These are phyloP conservation scores for Hozukius guyotensis DNA, from an alignment of 2,797 vertebrate genomes.

Conservation along the genomic window DNA sequence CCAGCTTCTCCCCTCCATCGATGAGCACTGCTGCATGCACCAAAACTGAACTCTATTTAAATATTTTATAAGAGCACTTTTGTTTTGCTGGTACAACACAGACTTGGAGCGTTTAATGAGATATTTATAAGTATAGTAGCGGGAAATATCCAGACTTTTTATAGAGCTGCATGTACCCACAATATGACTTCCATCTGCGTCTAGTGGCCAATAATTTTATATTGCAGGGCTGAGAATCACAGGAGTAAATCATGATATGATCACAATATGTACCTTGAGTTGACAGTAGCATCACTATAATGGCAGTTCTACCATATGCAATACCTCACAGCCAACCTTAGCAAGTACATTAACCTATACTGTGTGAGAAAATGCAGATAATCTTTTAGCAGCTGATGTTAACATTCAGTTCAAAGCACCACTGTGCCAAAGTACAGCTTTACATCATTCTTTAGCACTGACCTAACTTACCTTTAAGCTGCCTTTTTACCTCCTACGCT, in stretches of 20 bases:
- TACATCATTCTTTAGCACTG: background rate
- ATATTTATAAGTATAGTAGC: background rate
- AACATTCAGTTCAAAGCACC: background rate
- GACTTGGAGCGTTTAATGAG: background rate
- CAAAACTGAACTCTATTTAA: slow-evolving; percentile 11
- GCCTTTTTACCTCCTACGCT: background rate
- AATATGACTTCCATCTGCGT: background rate
- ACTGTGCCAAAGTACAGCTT: too few relatives aligned
- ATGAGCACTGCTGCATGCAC: background rate
- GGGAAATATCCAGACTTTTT: background rate
- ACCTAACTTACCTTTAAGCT: background rate
- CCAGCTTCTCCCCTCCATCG: background rate
- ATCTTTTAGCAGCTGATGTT: background rate
- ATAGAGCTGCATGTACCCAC: background rate
- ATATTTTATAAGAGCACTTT: slow-evolving; percentile 34
- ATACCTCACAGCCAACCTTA: background rate
- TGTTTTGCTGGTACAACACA: slow-evolving; percentile 8
- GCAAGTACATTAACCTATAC: background rate
- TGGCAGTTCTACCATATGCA: background rate
- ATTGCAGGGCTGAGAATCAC: background rate
- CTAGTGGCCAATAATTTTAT: background rate
- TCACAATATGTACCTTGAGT: background rate
- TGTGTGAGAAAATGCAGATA: background rate
- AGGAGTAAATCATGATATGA: background rate
- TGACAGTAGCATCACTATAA: background rate